Base-by-base conservation (phyloP, 2,888 invertebrate genomes). In the Morinoia aosen region DNA sequence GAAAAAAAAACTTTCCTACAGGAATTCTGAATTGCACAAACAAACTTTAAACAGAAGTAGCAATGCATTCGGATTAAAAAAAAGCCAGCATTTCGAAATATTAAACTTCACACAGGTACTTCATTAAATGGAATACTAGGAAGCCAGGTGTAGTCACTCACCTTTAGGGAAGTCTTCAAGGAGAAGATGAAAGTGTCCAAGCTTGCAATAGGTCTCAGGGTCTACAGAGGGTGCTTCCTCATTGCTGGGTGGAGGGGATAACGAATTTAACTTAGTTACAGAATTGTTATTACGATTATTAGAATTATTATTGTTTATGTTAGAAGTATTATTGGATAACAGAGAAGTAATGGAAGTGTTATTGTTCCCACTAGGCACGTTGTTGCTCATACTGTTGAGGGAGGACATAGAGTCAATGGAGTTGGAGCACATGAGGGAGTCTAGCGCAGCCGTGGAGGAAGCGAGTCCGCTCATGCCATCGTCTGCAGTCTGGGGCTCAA, bases 151-250 rank as follows among this genome's bases (percentile, higher is more conserved):
- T 33, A 33, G 25, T 3, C 56, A 91, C 96, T 97, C 98, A 99
- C 99, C 99, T 98, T 99, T 99, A 61, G 98, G 98, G 98, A 98
- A 99, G 97, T 99, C 99, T 97, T 99, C 99, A 40, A 99, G 97
- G 3, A 99, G 98, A 64, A 99, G 98, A 97, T 99, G 99, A 97
- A 99, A 98, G 97, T 99, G 99, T 4, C 99, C 99, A 95, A 99
- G 97, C 97, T 99, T 99, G 97, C 99, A 99, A 97, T 98, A 99
- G 4, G 99, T 98, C 97, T 98, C 98, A 0, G 99, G 98, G 97
- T 98, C 98, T 96, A 98, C 98, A 58, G 91, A 61, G 25, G 95
- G 95, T n/a, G 95, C 58, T 88, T 96, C 96, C 39, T 95, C 95
- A 33, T 64, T 95, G 19, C 76, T 88, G 33, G 95, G 91, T 33